These are phyloP conservation scores for Eremobia ochroleuca DNA, from an alignment of 2,888 invertebrate species.

Conservation along the genomic window DNA sequence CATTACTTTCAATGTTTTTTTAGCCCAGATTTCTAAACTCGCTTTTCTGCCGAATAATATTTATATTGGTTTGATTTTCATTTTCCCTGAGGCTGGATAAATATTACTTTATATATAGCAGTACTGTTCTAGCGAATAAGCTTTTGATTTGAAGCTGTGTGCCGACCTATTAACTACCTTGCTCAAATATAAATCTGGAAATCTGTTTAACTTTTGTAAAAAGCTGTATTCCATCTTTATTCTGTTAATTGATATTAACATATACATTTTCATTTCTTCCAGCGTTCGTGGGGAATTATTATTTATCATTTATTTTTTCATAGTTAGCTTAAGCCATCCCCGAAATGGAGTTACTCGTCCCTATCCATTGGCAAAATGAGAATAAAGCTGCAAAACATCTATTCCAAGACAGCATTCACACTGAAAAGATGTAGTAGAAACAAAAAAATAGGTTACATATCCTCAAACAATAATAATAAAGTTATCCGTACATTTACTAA, in stretches of 20 bases:
- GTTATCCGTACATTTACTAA: conserved; percentile 26
- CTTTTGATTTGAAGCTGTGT: conserved; percentile 20
- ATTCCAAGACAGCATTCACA: background rate
- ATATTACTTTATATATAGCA: conserved; percentile 17
- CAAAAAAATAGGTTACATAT: background rate
- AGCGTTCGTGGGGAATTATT: background rate
- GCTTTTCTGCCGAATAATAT: conserved; percentile 17
- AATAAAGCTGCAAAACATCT: background rate
- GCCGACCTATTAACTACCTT: background rate
- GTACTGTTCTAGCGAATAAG: conserved; percentile 2
- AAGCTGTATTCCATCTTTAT: background rate
- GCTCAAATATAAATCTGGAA: background rate
- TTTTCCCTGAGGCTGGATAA: conserved; percentile 21
- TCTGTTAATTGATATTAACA: background rate
- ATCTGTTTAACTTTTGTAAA: background rate
- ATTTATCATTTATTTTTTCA: background rate
- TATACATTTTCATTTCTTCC: background rate
- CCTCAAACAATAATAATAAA: conserved; percentile 37
- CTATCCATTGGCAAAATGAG: background rate
- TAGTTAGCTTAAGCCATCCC: background rate
- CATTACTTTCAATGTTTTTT: conserved; percentile 26
- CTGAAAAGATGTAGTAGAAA: background rate
- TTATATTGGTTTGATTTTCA: conserved; percentile 32
- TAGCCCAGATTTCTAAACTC: conserved; percentile 8
- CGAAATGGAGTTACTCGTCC: background rate